Base-by-base conservation (phyloP, 2,888 invertebrate species). In the Dasysyrphus albostriatus region DNA sequence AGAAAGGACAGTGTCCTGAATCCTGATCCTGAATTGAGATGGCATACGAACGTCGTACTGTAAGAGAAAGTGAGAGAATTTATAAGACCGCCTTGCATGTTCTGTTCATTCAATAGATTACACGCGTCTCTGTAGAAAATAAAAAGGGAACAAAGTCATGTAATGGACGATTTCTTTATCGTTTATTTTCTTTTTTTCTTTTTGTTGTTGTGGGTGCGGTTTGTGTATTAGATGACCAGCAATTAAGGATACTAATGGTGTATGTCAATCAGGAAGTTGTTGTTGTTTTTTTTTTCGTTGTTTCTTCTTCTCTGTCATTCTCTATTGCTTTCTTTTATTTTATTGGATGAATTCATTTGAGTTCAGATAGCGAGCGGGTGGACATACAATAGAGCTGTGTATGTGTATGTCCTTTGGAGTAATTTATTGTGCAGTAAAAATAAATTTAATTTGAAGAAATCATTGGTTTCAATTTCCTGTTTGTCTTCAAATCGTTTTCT, bases 161-260 rank as follows among this genome's bases (percentile, higher is more conserved):
- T 83, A 78, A 83, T 83, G 83, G 83, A 75, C 78, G 59, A 67
- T 74, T 83, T 79, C 70, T 70, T 79, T 78, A 67, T 81, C 81
- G 81, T 70, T 34, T 56, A 7, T 8, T 14, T 32, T 54, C n/a
- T 51, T 24, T 39, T 24, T 24, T 1, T 32, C 0, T 32, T 0
- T 63, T 69, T 51, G n/a, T 78, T 56, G 49, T 69, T 44, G 70
- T 42, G 44, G 59, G 67, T 74, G 74, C 39, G 56, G 32, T 69
- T 29, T 34, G 65, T 78, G 74, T 75, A 37, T 61, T 69, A 69
- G 69, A 85, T 83, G 83, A 56, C 72, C 83, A 39, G 74, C 72
- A 83, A 87, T 87, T 87, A 87, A 78, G 78, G 83, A 67, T 54
- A 79, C 59, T 83, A 69, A 85, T 85, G 63, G 85, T 74, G 24